Evolutionary conservation across 92 coral and sea anemone genomes (phyloP), one percentile per base, ranked within the genome.

Genomic region (Palythoa grandis): DNA sequence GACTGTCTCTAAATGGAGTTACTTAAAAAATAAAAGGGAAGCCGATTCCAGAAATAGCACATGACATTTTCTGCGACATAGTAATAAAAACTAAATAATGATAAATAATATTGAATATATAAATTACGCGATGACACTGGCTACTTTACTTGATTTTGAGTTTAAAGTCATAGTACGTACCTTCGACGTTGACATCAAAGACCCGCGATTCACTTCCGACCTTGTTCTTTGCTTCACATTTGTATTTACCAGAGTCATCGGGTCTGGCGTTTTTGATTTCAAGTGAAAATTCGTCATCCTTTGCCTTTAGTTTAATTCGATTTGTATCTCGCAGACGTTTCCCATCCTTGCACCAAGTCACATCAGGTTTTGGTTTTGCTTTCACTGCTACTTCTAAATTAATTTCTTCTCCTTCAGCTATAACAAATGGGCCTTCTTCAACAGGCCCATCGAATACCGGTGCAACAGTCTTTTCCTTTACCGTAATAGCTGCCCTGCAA

Each of bases 171-270:
- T 12, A 11, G 13, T 11, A 70, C 92, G 78, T 82, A 96, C 99
- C 95, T 95, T 92, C 92, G 23, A 96, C 90, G 72, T 86, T 89
- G 35, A 92, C 94, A 72, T 94, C 95, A 86, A 96, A 96, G 77
- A 88, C 88, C 37, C 97, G 86, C 3, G 95, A 76, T 4, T 86
- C 91, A 83, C 91, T 95, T 37, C 98, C 99, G 15, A 88, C 87
- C 73, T 92, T 90, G 91, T 90, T 93, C 58, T 90, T 92, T 23
- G 98, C 99, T 74, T 91, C 95, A 75, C 97, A 93, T 71, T 90
- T 95, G 92, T 96, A 96, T 35, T 65, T 83, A 39, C 99, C 99
- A 74, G 92, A 86, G 70, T 96, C 98, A 38, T 94, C 95, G n/a
- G 95, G 90, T 60, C 87, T 88, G 14, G 91, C 93, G 56, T 88